Percentiles rank a stretch among this genome's conserved stretches.
Conservation (phyloP, 2,797 vertebrate genomes). For the Pseudochirops corinnae region DNA sequence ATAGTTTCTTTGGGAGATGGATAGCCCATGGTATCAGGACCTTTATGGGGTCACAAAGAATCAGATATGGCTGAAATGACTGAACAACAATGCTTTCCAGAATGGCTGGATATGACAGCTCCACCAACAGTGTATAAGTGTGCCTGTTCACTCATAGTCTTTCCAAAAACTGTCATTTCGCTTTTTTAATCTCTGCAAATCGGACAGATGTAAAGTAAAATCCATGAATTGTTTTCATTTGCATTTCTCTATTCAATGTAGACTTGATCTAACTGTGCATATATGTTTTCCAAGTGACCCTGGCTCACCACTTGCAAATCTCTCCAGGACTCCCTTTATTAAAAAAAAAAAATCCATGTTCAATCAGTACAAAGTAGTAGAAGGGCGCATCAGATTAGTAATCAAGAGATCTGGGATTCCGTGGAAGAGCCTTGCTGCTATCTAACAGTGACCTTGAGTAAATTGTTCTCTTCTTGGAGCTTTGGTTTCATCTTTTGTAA, state of each 20-base stretch:
- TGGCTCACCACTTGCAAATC: too few species aligned
- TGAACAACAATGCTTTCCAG: neutral
- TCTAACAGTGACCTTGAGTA: neutral
- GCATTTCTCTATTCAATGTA: neutral
- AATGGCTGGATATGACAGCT: neutral
- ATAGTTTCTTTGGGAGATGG: neutral
- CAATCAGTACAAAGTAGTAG: neutral
- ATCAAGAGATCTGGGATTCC: neutral
- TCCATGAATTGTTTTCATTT: neutral
- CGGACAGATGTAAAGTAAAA: neutral
- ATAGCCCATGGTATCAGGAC: neutral
- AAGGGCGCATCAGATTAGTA: neutral
- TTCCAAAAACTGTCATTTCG: neutral
- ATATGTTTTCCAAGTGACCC: too few species aligned
- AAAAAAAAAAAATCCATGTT: too few species aligned
- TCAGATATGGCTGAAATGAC: neutral
- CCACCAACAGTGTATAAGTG: neutral
- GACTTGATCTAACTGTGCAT: neutral
- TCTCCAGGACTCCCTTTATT: too few species aligned
- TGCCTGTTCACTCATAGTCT: neutral
- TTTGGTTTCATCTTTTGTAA: neutral
- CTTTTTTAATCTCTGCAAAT: neutral
- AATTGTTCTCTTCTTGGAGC: too few species aligned
- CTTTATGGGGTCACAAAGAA: neutral
- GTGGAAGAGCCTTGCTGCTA: neutral